Percentiles rank a stretch among this genome's conserved stretches.
These are phyloP conservation scores for Vireo griseus DNA, from an alignment of 2,797 vertebrate species.

Conservation along the genomic window DNA sequence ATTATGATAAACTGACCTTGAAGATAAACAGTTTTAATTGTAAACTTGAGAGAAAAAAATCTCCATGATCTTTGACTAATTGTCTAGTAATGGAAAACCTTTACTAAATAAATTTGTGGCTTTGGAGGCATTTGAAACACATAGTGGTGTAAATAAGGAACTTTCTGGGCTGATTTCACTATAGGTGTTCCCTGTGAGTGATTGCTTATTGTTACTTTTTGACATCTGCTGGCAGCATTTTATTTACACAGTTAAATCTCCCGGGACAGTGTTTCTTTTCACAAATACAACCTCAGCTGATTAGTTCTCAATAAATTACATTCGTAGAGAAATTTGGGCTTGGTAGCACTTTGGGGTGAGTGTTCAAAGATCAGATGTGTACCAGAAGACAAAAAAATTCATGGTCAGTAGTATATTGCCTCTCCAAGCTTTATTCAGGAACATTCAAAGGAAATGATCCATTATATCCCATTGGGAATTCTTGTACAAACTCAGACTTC, in stretches of 20 bases:
- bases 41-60: conserved; percentile 34
- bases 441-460: background rate
- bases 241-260: conserved; percentile 55
- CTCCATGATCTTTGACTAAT: conserved; percentile 52
- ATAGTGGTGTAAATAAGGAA: background rate
- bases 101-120: conserved; percentile 59
- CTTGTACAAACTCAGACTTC: background rate
- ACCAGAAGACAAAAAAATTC: background rate
- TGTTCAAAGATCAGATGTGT: background rate
- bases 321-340: background rate
- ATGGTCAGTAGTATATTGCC: background rate
- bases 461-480: background rate
- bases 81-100: conserved; percentile 42
- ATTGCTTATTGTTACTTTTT: conserved; percentile 57
- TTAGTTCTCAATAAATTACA: conserved; percentile 39
- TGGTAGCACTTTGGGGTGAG: background rate
- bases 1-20: conserved; percentile 45
- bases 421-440: background rate
- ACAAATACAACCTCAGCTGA: conserved; percentile 21
- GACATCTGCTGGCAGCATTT: conserved; percentile 51
- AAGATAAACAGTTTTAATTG: conserved; percentile 60
- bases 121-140: conserved; percentile 40
- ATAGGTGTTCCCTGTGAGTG: conserved; percentile 18
- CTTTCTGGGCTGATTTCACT: background rate
- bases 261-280: conserved; percentile 25